Percentiles rank a stretch among this genome's conserved stretches.
phyloP scores from a whole-genome alignment of 2,113 vertebrate species.

The Rhinichthys klamathensis region DNA sequence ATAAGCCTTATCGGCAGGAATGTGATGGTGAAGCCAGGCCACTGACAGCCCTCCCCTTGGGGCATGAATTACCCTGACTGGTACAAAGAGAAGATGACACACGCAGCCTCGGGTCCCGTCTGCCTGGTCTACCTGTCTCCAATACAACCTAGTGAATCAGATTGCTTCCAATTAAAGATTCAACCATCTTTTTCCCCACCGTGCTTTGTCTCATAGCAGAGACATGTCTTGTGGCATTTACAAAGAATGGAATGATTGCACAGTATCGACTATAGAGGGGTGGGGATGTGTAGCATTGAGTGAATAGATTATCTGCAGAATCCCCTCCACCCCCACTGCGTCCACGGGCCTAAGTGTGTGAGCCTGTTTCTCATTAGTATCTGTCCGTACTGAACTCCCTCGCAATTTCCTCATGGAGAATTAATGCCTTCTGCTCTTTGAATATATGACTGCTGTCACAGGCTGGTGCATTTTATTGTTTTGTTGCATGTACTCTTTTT shows the following conservation, averaged over 20 bases:
- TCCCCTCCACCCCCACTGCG: constrained; percentile 36
- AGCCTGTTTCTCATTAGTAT: constrained; percentile 56
- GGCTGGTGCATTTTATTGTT: constrained; percentile 51
- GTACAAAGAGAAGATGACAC: constrained; percentile 77
- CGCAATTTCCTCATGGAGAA: constrained; percentile 49
- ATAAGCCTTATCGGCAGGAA: constrained; percentile 73
- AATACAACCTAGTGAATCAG: constrained; percentile 73
- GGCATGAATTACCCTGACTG: constrained; percentile 74
- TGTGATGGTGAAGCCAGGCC: constrained; percentile 73
- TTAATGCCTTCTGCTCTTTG: constrained; percentile 44
- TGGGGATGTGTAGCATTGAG: constrained; percentile 15
- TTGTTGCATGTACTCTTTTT: constrained; percentile 24
- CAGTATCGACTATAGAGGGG: constrained; percentile 40
- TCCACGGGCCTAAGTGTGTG: constrained; percentile 46
- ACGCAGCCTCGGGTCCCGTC: constrained; percentile 66
- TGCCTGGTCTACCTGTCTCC: constrained; percentile 73
- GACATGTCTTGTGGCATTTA: constrained; percentile 48
- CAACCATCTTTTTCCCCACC: constrained; percentile 61
- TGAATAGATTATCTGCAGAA: constrained; percentile 36
- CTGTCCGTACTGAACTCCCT: constrained; percentile 31
- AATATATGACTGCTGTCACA: constrained; percentile 57
- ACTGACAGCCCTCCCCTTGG: constrained; percentile 73
- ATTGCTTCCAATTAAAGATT: constrained; percentile 79
- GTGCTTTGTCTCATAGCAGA: constrained; percentile 47
- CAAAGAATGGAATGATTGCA: constrained; percentile 42